Evolutionary conservation across 2,113 vertebrate genomes (phyloP).

Genomic region (Aix galericulata): DNA sequence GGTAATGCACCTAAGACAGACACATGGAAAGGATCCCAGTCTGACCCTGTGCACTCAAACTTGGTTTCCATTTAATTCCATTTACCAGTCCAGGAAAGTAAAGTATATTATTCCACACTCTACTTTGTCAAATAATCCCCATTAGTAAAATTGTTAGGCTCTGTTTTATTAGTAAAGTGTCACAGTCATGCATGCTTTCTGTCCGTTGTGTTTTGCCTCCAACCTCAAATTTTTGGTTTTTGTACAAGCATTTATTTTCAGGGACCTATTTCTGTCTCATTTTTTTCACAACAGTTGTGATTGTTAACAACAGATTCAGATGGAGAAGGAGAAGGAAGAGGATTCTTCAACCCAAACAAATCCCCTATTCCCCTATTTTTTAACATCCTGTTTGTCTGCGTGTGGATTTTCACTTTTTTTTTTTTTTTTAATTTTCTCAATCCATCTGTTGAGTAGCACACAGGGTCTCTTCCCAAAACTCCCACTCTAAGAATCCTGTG

Average conservation of each 20-base stretch:
- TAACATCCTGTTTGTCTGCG: neutral
- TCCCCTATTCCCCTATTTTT: neutral
- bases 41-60: neutral
- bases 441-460: slow-evolving; percentile 3
- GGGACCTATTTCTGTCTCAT: neutral
- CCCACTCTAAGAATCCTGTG: neutral
- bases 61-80: neutral
- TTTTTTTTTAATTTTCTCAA: neutral
- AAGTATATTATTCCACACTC: neutral
- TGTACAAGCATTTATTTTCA: neutral
- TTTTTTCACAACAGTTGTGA: neutral
- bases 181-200: neutral
- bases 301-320: neutral
- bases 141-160: neutral
- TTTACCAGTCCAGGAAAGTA: neutral
- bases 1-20: neutral
- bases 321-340: neutral
- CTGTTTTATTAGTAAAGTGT: neutral
- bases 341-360: neutral
- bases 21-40: neutral
- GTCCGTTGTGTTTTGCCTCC: neutral
- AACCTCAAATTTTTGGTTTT: neutral
- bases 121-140: neutral
- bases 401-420: neutral
- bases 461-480: neutral